A percentile compares a stretch with the other conserved stretches of the same genome.
Conservation (phyloP, 2,888 invertebrate species). For the Plutella xylostella region DNA sequence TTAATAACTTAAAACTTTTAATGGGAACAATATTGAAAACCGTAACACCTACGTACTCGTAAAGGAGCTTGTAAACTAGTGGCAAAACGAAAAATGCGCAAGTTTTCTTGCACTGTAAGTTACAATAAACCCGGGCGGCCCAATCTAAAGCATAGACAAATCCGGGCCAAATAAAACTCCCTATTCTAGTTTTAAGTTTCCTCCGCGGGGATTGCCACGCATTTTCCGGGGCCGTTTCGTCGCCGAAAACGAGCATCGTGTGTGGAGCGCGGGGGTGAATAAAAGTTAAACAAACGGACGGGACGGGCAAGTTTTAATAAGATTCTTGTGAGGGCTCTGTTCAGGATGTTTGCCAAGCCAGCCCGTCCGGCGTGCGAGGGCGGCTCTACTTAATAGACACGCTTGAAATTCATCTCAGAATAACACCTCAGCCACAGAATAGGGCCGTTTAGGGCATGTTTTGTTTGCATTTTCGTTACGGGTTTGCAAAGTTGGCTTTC, state of each 20-base stretch:
- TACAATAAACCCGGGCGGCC: slow-evolving; percentile 1
- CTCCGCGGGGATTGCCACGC: neutral
- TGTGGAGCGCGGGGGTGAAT: slow-evolving; percentile 15
- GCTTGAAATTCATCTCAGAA: slow-evolving; percentile 15
- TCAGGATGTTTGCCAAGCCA: slow-evolving; percentile 13
- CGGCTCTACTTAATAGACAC: slow-evolving; percentile 15
- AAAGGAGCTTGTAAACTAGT: too few species aligned
- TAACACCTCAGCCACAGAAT: too few species aligned
- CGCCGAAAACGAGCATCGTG: slow-evolving; percentile 5
- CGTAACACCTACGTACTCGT: too few species aligned
- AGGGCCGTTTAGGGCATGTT: too few species aligned
- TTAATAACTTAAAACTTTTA: too few species aligned
- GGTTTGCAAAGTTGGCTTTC: too few species aligned
- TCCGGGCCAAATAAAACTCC: neutral
- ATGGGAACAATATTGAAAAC: too few species aligned
- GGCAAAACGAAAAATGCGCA: too few species aligned
- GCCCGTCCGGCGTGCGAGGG: slow-evolving; percentile 13
- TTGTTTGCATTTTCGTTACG: too few species aligned
- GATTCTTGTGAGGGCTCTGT: slow-evolving; percentile 22
- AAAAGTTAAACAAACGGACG: slow-evolving; percentile 26
- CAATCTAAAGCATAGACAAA: slow-evolving; percentile 4
- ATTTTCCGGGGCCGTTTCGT: slow-evolving; percentile 2
- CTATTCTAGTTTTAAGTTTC: slow-evolving; percentile 4
- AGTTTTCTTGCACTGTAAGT: too few species aligned
- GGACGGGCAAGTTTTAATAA: slow-evolving; percentile 31